A percentile compares a stretch with the other conserved stretches of the same genome.
phyloP scores from a whole-genome alignment of 2,797 vertebrate species.

The Galago senegalensis region DNA sequence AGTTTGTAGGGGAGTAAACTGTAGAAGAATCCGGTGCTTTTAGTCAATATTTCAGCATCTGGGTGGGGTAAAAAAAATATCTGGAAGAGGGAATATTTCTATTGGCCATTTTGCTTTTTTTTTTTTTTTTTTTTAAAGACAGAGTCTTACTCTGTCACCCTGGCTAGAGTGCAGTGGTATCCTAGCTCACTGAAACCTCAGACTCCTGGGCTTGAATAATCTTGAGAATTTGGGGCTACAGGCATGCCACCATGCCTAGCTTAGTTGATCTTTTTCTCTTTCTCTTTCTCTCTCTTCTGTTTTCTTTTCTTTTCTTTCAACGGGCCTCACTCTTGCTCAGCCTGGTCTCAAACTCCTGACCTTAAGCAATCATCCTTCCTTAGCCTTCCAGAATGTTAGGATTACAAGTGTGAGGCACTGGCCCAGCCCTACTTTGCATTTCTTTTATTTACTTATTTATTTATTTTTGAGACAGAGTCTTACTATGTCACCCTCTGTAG shows the following conservation, averaged over 20 bases:
- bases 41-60: conserved; percentile 40
- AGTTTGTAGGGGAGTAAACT: neutral
- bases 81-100: conserved; percentile 41
- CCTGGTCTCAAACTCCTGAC: neutral
- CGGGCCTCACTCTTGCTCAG: neutral
- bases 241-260: too few relatives aligned
- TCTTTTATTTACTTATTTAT: neutral
- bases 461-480: too few relatives aligned
- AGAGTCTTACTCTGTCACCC: neutral
- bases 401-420: neutral
- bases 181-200: neutral
- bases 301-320: too few relatives aligned
- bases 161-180: neutral
- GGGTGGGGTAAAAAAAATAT: neutral
- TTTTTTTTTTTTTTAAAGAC: neutral
- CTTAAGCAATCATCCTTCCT: neutral
- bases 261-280: neutral
- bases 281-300: too few relatives aligned
- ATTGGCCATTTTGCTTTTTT: neutral
- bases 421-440: neutral
- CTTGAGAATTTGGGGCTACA: neutral
- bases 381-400: neutral
- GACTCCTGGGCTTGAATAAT: neutral
- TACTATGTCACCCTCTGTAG: too few relatives aligned
- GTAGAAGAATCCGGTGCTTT: neutral